phyloP scores from a whole-genome alignment of 1,140 invertebrate genomes.

The Andrena cerasifolii region DNA sequence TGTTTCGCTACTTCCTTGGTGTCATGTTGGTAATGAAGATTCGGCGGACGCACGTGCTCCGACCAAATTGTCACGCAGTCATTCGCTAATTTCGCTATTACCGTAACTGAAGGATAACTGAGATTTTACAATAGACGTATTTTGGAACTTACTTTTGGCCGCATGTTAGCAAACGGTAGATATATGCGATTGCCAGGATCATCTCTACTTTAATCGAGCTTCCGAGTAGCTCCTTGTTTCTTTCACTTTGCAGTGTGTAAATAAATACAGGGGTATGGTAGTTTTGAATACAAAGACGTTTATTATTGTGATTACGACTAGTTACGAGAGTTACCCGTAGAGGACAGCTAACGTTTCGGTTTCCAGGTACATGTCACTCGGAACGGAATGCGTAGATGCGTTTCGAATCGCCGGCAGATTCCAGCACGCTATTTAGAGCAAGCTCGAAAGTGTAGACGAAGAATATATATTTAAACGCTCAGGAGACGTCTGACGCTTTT shows the following conservation, averaged over 20 bases:
- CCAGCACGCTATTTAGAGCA: slow-evolving; percentile 65
- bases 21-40: slow-evolving; percentile 4
- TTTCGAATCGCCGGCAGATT: slow-evolving; percentile 60
- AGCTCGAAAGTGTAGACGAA: slow-evolving; percentile 54
- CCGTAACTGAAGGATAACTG: too few species aligned
- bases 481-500: slow-evolving; percentile 43
- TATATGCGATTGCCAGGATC: neutral
- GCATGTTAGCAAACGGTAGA: neutral
- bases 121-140: too few species aligned
- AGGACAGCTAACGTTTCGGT: slow-evolving; percentile 50
- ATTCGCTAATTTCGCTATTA: too few species aligned
- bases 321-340: slow-evolving; percentile 35
- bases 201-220: neutral
- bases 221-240: neutral
- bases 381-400: slow-evolving; percentile 63
- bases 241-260: neutral
- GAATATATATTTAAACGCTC: slow-evolving; percentile 53
- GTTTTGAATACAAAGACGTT: slow-evolving; percentile 21
- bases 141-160: neutral
- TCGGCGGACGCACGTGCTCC: neutral
- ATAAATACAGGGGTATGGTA: neutral
- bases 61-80: neutral
- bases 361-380: slow-evolving; percentile 65
- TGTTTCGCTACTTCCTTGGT: neutral
- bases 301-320: slow-evolving; percentile 45